Evolutionary conservation across 2,113 vertebrate species (phyloP).

Genomic region (Vulpes lagopus): DNA sequence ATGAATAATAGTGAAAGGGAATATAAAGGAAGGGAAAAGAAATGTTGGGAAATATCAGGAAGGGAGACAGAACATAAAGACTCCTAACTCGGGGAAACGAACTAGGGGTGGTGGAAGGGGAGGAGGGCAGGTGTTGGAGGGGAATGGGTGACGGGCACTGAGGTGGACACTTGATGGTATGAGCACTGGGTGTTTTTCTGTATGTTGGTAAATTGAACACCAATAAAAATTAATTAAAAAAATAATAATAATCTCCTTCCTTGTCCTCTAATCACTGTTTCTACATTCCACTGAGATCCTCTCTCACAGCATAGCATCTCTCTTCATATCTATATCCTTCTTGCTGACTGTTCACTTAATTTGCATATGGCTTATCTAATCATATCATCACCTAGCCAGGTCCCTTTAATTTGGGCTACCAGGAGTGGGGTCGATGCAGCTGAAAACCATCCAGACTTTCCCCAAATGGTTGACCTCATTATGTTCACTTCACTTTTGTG

Average conservation of each 20-base stretch:
- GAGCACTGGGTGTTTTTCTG: no score
- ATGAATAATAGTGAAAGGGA: no score
- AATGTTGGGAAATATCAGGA: no score
- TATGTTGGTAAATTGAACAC: no score
- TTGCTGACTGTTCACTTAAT: background rate
- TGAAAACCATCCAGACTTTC: background rate
- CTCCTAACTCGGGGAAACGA: no score
- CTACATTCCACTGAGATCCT: background rate
- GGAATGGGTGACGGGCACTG: no score
- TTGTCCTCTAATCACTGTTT: background rate
- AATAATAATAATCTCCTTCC: background rate
- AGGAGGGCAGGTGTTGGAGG: no score
- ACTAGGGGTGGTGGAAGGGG: no score
- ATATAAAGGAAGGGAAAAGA: no score
- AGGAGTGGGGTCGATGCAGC: background rate
- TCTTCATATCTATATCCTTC: background rate
- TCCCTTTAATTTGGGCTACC: background rate
- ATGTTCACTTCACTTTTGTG: background rate
- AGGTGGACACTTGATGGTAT: no score
- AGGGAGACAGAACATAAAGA: no score
- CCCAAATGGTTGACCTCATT: background rate
- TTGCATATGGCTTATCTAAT: background rate
- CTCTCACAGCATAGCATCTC: background rate
- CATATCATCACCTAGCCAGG: background rate
- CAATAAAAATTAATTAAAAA: no score